Conservation (phyloP, 2,888 invertebrate genomes). For the Aplocera efformata region DNA sequence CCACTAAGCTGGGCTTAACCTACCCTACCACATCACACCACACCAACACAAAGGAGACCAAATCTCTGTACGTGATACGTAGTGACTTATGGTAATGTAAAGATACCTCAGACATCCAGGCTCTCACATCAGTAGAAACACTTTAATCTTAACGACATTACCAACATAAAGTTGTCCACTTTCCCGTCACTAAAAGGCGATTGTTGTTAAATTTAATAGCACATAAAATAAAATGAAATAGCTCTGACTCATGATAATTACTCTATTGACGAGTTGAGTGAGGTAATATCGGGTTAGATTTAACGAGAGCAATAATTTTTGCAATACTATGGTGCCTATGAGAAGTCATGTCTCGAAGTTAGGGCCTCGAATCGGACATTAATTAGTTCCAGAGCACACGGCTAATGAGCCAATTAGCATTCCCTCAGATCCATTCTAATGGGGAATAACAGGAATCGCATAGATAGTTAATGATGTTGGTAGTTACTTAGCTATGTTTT, state of each 20-base stretch:
- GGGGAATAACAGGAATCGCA: conserved; percentile 28
- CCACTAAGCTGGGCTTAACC: too few relatives aligned
- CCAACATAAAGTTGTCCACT: conserved; percentile 71
- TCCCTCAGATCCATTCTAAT: conserved; percentile 32
- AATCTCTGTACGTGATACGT: conserved; percentile 29
- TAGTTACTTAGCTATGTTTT: conserved; percentile 8
- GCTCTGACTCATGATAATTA: conserved; percentile 58
- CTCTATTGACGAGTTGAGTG: conserved; percentile 40
- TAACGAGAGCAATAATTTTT: conserved; percentile 29
- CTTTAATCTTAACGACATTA: conserved; percentile 65
- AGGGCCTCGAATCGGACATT: conserved; percentile 15
- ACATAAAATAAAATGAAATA: conserved; percentile 67
- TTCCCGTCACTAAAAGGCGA: conserved; percentile 67
- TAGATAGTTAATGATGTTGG: conserved; percentile 27
- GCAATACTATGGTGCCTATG: conserved; percentile 15
- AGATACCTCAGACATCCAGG: conserved; percentile 31
- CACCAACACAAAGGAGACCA: conserved; percentile 5
- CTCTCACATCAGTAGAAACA: conserved; percentile 37
- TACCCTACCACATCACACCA: too few relatives aligned
- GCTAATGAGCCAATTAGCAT: conserved; percentile 41
- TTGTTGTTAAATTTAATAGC: conserved; percentile 76
- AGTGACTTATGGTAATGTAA: conserved; percentile 58
- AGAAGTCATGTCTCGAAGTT: conserved; percentile 12
- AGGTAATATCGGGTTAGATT: conserved; percentile 28
- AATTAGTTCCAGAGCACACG: conserved; percentile 13